These are phyloP conservation scores for Aplysia californica DNA, from an alignment of 1,140 invertebrate genomes.

Conservation along the genomic window DNA sequence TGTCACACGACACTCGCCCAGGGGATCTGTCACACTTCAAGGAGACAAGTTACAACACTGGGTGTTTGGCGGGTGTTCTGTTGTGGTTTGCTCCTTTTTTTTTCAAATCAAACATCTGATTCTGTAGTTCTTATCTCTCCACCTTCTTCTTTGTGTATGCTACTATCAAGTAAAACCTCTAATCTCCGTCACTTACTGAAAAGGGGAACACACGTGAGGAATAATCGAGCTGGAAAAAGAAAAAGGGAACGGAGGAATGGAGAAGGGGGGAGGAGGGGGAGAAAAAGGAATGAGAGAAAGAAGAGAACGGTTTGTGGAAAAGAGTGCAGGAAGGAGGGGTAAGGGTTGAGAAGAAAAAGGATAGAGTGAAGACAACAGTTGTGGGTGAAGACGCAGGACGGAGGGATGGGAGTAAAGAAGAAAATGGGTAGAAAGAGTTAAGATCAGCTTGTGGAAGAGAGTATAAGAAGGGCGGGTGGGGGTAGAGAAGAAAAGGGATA, in stretches of 20 bases:
- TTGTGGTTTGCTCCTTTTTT: neutral
- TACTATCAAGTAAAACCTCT: neutral
- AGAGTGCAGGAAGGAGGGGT: neutral
- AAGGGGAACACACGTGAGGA: too few species aligned
- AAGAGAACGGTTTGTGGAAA: neutral
- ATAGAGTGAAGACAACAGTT: neutral
- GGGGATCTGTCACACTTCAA: too few species aligned
- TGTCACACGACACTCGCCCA: too few species aligned
- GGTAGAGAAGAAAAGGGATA: neutral
- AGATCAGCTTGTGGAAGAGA: neutral
- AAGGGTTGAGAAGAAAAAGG: neutral
- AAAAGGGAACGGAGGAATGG: neutral
- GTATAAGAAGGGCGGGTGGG: neutral
- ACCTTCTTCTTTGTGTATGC: too few species aligned
- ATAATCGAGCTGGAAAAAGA: neutral
- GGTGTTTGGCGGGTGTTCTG: neutral
- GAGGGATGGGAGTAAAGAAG: neutral
- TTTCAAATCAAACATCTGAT: neutral
- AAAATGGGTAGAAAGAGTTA: neutral
- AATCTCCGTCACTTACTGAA: too few species aligned
- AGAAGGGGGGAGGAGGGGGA: neutral
- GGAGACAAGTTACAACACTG: neutral
- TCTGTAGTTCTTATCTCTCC: neutral
- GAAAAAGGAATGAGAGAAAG: neutral
- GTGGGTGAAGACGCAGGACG: neutral